A percentile compares a stretch with the other conserved stretches of the same genome.
These are phyloP conservation scores for Phorcus lineatus DNA, from an alignment of 2,888 invertebrate genomes.

Conservation along the genomic window DNA sequence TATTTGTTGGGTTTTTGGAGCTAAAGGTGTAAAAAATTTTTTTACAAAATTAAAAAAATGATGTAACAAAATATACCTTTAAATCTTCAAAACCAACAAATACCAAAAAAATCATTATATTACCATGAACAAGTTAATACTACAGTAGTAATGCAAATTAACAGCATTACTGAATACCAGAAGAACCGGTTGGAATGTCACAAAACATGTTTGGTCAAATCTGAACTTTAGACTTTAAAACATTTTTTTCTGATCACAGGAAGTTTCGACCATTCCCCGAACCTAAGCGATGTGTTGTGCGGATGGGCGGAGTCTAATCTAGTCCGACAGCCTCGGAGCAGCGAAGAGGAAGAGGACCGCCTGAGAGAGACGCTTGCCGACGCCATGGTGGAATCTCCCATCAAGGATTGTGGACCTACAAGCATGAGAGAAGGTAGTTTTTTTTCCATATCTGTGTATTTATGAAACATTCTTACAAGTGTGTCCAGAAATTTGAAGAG, in stretches of 20 bases:
- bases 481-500: background rate
- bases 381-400: conserved; percentile 91
- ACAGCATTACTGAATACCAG: no score
- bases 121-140: no score
- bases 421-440: conserved; percentile 58
- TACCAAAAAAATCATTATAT: no score
- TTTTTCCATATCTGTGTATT: no score
- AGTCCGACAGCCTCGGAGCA: conserved; percentile 63
- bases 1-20: no score
- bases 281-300: conserved; percentile 83
- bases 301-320: conserved; percentile 73
- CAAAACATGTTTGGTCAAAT: background rate
- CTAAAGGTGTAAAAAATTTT: no score
- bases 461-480: no score
- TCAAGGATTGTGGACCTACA: conserved; percentile 67
- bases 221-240: background rate
- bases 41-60: no score
- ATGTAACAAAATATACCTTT: no score
- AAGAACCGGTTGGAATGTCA: no score
- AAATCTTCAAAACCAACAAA: no score
- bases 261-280: conserved; percentile 93
- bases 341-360: conserved; percentile 81
- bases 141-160: no score
- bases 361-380: conserved; percentile 93
- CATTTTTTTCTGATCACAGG: conserved; percentile 77